Evolutionary conservation across 1,140 invertebrate species (phyloP), one percentile per base, ranked within the genome.

Genomic region (Vanessa tameamea): DNA sequence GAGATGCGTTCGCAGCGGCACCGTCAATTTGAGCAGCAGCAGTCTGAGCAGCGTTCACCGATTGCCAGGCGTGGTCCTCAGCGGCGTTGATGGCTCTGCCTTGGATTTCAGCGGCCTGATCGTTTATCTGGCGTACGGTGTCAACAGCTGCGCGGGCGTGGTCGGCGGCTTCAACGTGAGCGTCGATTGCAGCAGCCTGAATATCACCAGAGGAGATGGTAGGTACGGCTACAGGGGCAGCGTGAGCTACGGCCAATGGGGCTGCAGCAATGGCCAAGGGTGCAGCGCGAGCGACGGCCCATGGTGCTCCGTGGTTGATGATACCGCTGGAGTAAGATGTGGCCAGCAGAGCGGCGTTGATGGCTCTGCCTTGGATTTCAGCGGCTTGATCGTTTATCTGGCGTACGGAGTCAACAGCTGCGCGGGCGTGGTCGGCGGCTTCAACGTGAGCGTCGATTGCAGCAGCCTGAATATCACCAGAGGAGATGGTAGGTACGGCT

Each of bases 11-110:
- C 69, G 92, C 92, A 87, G 92, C 94, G 76, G 86, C 88, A 64
- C 94, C 94, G 70, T 93, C 87, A 73, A 93, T 87, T 85, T 92
- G 91, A 51, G 93, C 94, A 71, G 87, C 83, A 47, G 87, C 93
- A 77, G 94, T 94, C 84, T 93, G 89, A 51, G 91, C 91, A 69
- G 93, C 93, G 70, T 86, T 85, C 72, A 94, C 87, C 13, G 89
- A 81, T 79, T 94, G 93, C 86, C 88, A 88, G 53, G 90, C 88
- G 81, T 86, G 79, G 69, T 93, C 92, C 72, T 89, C 85, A 75
- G 93, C 93, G 72, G 93, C 93, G 85, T 94, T 94, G 78, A 90
- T 84, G 73, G 93, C 93, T 78, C 93, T 91, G 48, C 94, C 94
- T 31, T 93, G 84, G 72, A 90, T 84, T 82, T 95, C 93, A 76